Base-by-base conservation (phyloP, 1,140 invertebrate genomes). In the Chironomus tepperi region DNA sequence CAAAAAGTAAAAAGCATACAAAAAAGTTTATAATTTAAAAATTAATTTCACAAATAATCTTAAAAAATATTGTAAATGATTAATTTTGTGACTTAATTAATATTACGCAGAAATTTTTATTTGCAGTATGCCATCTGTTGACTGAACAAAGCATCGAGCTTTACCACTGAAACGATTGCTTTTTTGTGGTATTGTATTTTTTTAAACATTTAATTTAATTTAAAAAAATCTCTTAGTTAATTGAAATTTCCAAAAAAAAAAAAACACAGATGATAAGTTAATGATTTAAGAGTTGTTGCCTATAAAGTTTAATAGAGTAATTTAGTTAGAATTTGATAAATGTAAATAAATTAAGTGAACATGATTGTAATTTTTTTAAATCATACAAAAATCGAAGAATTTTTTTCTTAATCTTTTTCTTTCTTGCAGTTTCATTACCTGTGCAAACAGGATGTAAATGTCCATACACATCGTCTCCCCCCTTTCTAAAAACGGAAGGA, bases 271-370 rank as follows among this genome's bases (percentile, higher is more conserved):
- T 57, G 12, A 15, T 15, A 47, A 47, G 43, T 10, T 47, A 15
- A 47, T 10, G 8, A 47, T 47, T 9, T 47, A 47, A 47, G 43
- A 57, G 5, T 57, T 12, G 12, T 57, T 57, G 47, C 12, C 5
- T 57, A 57, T 15, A 10, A 47, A 47, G 15, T 57, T 15, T 57
- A 15, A 15, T n/a, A 15, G n/a, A 5, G n/a, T n/a, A 57, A 5
- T 12, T 47, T n/a, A 57, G 47, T 57, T 57, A 57, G 15, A n/a
- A 12, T 57, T 57, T 57, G 47, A 57, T 15, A 57, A n/a, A 5
- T 57, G 47, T 57, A 57, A 57, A 57, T 57, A 57, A 57, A 57
- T 57, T 57, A n/a, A 57, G n/a, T 57, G 47, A n/a, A 57, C 47
- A 15, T n/a, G 47, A 57, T 57, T 57, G 47, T 57, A 57, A 57